A percentile compares a stretch with the other conserved stretches of the same genome.
Conservation (phyloP, 2,888 invertebrate species). For the Bembecia ichneumoniformis region DNA sequence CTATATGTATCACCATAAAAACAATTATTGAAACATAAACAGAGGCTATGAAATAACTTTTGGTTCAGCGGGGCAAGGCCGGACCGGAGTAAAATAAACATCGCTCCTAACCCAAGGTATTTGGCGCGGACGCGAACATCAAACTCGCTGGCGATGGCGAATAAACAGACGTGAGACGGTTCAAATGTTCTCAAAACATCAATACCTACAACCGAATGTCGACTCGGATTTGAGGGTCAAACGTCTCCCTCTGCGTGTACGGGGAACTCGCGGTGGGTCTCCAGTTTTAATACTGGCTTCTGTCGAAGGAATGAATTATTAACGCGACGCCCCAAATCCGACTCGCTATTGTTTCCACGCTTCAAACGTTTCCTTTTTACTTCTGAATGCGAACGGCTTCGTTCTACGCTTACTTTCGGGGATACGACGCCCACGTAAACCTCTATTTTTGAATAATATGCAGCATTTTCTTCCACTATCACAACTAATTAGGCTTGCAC, state of each 20-base stretch:
- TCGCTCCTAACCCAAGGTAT: neutral
- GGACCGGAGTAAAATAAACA: neutral
- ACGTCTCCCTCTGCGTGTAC: no score
- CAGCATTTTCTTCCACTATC: no score
- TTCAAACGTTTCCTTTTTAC: neutral
- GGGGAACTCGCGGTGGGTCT: no score
- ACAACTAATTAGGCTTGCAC: no score
- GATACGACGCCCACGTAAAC: no score
- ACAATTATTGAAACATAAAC: no score
- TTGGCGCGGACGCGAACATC: neutral
- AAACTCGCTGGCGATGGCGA: neutral
- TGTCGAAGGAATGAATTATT: neutral
- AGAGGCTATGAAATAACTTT: no score
- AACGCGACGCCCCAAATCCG: neutral
- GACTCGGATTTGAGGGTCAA: no score
- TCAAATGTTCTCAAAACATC: no score
- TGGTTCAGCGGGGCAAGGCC: neutral
- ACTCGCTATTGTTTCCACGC: neutral
- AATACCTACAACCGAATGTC: no score
- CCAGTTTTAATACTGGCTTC: neutral
- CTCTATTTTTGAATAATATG: no score
- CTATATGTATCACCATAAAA: no score
- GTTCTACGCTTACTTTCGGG: neutral
- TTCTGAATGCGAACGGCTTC: neutral
- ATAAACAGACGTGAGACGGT: neutral